Evolutionary conservation across 92 coral and sea anemone species (phyloP).

Genomic region (Epizoanthus rinbou): DNA sequence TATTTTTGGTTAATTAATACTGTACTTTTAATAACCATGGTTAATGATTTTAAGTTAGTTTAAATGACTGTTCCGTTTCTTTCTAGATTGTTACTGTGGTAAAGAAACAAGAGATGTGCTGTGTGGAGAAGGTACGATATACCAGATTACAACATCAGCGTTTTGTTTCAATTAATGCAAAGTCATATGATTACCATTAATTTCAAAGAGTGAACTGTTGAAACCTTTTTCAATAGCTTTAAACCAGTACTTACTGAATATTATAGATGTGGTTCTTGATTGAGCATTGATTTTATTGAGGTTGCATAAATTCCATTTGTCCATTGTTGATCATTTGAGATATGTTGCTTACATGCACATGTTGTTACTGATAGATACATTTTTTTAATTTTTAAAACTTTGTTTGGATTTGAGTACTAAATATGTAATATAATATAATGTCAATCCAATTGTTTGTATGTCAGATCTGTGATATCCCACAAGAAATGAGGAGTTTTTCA

Average conservation of each 20-base stretch:
- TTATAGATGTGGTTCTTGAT: too few species aligned
- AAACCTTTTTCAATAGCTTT: neutral
- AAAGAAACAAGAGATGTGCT: conserved; percentile 64
- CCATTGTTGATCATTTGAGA: too few species aligned
- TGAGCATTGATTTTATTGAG: too few species aligned
- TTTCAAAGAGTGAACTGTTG: neutral
- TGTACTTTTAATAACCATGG: neutral
- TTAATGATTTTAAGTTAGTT: neutral
- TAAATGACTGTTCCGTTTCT: neutral
- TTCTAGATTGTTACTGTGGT: conserved; percentile 90
- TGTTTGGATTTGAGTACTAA: too few species aligned
- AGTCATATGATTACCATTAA: neutral
- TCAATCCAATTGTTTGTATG: neutral
- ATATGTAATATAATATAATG: neutral
- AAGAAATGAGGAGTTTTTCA: too few species aligned
- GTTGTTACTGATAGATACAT: too few species aligned
- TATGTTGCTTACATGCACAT: too few species aligned
- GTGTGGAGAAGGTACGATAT: conserved; percentile 84
- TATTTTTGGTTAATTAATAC: neutral
- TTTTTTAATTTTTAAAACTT: too few species aligned
- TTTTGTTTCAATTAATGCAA: too few species aligned
- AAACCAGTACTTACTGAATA: too few species aligned
- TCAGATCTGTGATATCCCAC: too few species aligned
- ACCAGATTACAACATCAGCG: neutral
- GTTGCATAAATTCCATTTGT: too few species aligned